Evolutionary conservation across 2,113 vertebrate species (phyloP).

Genomic region (Cettia cetti): DNA sequence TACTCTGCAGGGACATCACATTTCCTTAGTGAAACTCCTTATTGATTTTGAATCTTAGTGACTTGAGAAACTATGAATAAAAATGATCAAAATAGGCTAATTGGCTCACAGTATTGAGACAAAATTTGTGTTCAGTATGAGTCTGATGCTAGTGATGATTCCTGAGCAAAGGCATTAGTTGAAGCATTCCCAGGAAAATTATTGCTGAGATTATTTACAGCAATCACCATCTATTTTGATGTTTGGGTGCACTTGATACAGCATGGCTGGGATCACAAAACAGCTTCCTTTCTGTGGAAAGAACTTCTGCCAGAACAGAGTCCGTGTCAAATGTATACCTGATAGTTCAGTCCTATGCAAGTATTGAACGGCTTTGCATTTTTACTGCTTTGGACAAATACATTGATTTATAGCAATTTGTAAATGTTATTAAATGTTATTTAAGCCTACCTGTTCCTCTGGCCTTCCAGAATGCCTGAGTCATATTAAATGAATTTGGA

Average conservation of each 20-base stretch:
- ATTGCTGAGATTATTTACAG: neutral
- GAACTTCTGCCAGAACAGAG: neutral
- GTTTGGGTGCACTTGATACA: neutral
- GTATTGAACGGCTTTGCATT: neutral
- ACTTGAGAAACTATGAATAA: neutral
- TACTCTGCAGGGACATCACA: neutral
- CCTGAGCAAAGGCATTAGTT: neutral
- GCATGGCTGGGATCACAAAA: neutral
- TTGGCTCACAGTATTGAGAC: neutral
- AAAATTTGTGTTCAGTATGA: neutral
- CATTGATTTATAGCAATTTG: neutral
- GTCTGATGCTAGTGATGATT: neutral
- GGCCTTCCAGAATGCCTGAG: neutral
- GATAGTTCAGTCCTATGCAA: neutral
- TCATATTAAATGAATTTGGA: neutral
- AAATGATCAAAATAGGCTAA: neutral
- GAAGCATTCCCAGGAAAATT: neutral
- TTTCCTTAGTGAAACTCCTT: neutral
- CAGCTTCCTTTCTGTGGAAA: neutral
- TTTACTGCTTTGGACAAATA: neutral
- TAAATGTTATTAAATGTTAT: neutral
- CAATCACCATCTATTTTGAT: neutral
- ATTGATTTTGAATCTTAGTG: neutral
- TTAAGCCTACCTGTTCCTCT: neutral
- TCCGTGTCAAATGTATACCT: neutral